These are phyloP conservation scores for Protodeltote pygarga DNA, from an alignment of 2,888 invertebrate species.

Conservation along the genomic window DNA sequence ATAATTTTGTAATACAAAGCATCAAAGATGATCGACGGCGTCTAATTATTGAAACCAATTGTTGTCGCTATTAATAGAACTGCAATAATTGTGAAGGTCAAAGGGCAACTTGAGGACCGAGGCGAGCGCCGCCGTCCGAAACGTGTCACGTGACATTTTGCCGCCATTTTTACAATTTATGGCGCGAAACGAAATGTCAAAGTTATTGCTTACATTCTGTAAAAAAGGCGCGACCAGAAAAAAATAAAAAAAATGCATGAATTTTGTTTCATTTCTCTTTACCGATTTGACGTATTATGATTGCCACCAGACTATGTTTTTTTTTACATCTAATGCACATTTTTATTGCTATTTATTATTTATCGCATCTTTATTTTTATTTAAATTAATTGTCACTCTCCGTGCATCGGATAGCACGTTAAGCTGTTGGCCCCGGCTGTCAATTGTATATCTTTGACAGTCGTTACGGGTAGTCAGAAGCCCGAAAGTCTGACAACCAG, in stretches of 20 bases:
- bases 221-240: not conserved
- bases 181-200: constrained; percentile 54
- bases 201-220: constrained; percentile 14
- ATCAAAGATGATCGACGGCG: constrained; percentile 58
- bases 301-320: no score
- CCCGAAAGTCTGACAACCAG: no score
- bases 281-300: no score
- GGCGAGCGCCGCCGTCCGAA: constrained; percentile 58
- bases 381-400: no score
- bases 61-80: constrained; percentile 77
- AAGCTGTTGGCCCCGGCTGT: no score
- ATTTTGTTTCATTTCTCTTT: no score
- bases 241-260: not conserved
- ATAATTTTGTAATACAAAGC: constrained; percentile 42
- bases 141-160: constrained; percentile 59
- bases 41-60: constrained; percentile 74
- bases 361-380: no score
- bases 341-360: no score
- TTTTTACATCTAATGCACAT: no score
- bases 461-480: no score
- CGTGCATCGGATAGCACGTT: no score
- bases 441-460: no score
- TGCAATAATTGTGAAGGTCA: constrained; percentile 74
- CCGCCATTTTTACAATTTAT: constrained; percentile 51
- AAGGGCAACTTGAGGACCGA: constrained; percentile 77